These are phyloP conservation scores for Mactromeris polynyma DNA, from an alignment of 2,888 invertebrate species.

Conservation along the genomic window DNA sequence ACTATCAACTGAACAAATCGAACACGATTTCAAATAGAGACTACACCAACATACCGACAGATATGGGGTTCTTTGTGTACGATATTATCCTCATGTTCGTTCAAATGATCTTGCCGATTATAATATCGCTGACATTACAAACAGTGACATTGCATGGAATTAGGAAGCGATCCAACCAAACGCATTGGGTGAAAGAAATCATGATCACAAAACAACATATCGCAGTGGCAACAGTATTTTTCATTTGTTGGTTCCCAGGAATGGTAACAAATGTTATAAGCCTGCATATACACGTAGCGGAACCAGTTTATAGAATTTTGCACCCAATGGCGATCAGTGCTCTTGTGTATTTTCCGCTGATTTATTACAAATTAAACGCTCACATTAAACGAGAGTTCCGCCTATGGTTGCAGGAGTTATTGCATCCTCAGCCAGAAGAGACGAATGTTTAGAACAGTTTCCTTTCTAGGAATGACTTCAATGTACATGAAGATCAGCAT, in stretches of 20 bases:
- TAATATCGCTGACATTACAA: conserved; percentile 31
- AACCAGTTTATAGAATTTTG: background rate
- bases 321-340: conserved; percentile 18
- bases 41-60: background rate
- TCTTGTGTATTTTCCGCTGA: conserved; percentile 35
- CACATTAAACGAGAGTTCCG: conserved; percentile 39
- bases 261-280: background rate
- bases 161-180: conserved; percentile 48
- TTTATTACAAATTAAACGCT: conserved; percentile 52
- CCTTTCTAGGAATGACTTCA: too few species aligned
- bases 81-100: conserved; percentile 12
- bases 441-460: background rate
- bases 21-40: background rate
- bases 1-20: background rate
- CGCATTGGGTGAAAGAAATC: conserved; percentile 55
- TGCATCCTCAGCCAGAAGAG: background rate
- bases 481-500: too few species aligned
- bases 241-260: conserved; percentile 39
- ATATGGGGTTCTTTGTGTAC: conserved; percentile 2
- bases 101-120: background rate
- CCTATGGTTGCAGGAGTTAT: background rate
- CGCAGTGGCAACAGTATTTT: conserved; percentile 25
- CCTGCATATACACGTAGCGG: background rate
- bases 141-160: conserved; percentile 26
- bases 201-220: conserved; percentile 55